Evolutionary conservation across 2,113 vertebrate species (phyloP), one percentile per base, ranked within the genome.

Genomic region (Eurypyga helias): DNA sequence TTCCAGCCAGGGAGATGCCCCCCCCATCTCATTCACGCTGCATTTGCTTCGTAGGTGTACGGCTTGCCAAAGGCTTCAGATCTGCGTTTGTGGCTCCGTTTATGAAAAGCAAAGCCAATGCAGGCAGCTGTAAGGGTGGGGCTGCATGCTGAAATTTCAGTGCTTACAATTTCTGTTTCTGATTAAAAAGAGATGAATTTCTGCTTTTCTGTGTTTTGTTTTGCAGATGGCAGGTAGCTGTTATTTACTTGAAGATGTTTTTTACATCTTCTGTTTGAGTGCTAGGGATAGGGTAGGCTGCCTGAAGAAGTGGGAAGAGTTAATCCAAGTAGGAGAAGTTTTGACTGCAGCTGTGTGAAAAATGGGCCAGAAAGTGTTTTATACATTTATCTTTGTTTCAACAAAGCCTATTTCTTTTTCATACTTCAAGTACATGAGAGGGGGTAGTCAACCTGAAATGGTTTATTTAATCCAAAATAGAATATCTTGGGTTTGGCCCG

Each of bases 291-390:
- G 24, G 43, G 38, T 33, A 73, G 33, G 13, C 48, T 57, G 26
- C 1, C 2, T 67, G 54, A 89, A 83, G n/a, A 96, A 91, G 43
- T 61, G 61, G 65, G 61, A 97, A 97, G 92, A 92, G 57, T 93
- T 97, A 92, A 92, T 87, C 41, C 38, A 79, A 92, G 61, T 17
- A 89, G 34, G 38, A 93, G 80, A 48, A 69, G 65, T 84, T 95
- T 93, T 96, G 77, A 96, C 81, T 82, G 83, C 91, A 97, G 93
- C 89, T 96, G 91, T 78, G 83, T 93, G 81, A 97, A 97, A 96
- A 95, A 95, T 67, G 87, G 91, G 69, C 87, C 94, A 96, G 77
- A 94, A 95, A 87, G 83, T 78, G 83, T 96, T 96, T 92, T 93
- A 87, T 87, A 61, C 65, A 91, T 96, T 89, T 84, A 87, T 96